Evolutionary conservation across 2,888 invertebrate genomes (phyloP), one percentile per base, ranked within the genome.

Genomic region (Ischnus inquisitorius): DNA sequence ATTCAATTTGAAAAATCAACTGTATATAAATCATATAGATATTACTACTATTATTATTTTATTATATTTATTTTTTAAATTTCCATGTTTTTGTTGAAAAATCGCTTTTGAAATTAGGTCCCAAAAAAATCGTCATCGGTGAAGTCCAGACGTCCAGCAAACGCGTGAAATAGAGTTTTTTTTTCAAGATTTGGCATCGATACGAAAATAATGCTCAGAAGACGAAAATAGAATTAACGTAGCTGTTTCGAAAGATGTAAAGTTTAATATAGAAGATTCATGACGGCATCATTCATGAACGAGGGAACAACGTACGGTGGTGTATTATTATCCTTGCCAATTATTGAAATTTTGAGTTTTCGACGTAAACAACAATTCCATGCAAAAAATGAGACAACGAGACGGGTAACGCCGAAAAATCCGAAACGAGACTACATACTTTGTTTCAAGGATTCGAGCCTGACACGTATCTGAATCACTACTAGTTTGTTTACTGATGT

Each of bases 351-450:
- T 16, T 51, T 6, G 46, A 2, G 28, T 68, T 51, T 68, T 48
- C 28, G 16, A 28, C 1, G 16, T 48, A 68, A 68, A 68, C 68
- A 68, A 48, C 14, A 16, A 68, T 48, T 68, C 12, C n/a, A 3
- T 22, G 41, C 22, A 22, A 16, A 22, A 43, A 19, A 67, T 22
- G 8, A 14, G 22, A 25, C 43, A 41, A 4, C 6, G 2, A 19
- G 8, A 22, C 19, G 10, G 10, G 16, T 54, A 2, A 10, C 54
- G 19, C 22, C 10, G 54, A 22, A 54, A 54, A 1, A 1, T 10
- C 19, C 54, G 19, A 54, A 12, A 16, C 54, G 54, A 12, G 54
- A 8, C 2, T 16, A 22, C 3, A 16, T 54, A 54, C 54, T 2
- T 54, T 22, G 10, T 4, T 43, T 2, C 39, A 19, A 19, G 12